Evolutionary conservation across 1,140 invertebrate genomes (phyloP).

Genomic region (Melanaphis sacchari): DNA sequence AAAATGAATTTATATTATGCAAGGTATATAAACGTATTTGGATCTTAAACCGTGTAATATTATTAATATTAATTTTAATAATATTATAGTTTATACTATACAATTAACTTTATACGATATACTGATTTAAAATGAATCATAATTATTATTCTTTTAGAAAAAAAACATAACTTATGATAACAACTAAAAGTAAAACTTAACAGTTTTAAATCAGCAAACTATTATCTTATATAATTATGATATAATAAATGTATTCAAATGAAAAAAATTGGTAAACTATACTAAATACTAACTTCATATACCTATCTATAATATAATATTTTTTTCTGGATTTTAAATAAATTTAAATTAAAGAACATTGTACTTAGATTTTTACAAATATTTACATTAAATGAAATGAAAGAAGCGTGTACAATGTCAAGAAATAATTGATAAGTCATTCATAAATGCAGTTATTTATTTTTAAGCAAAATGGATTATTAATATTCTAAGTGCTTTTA

Average conservation of each 20-base stretch:
- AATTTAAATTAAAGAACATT: background rate
- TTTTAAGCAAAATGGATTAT: background rate
- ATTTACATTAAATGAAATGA: background rate
- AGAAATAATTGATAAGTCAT: background rate
- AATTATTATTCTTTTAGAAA: background rate
- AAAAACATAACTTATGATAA: background rate
- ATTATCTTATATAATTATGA: background rate
- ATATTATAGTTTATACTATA: background rate
- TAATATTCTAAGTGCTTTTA: background rate
- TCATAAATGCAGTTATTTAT: background rate
- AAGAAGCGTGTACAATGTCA: background rate
- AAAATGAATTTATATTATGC: too few relatives aligned
- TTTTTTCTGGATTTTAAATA: background rate
- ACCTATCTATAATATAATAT: background rate
- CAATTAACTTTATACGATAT: background rate
- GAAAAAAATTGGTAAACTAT: background rate
- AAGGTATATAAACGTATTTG: background rate
- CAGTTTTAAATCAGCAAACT: background rate
- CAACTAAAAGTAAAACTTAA: background rate
- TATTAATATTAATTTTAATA: background rate
- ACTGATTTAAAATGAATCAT: background rate
- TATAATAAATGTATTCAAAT: background rate
- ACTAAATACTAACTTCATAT: background rate
- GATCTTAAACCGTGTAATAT: background rate
- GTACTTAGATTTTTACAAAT: background rate